Base-by-base conservation (phyloP, 2,113 vertebrate genomes). In the Clupea harengus region DNA sequence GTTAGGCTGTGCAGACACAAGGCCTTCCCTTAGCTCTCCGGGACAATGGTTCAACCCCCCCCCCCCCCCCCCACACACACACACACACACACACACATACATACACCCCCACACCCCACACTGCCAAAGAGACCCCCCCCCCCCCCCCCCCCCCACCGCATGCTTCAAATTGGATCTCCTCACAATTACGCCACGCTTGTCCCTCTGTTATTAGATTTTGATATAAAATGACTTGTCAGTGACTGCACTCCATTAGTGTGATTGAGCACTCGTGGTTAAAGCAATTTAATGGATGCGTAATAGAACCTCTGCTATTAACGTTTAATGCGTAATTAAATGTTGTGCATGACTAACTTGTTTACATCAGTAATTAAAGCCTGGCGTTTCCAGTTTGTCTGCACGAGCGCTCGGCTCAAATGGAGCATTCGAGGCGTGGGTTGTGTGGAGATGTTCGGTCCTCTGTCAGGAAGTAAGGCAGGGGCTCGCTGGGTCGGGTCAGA, bases 351-450 rank as follows among this genome's bases (percentile, higher is more conserved):
- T 75, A 75, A 86, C 54, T 83, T 83, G 78, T 85, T 86, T 81
- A 86, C 85, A 83, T 83, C 67, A 50, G 85, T 83, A 83, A 57
- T 86, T 83, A 83, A 75, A 83, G 46, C 39, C 25, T 22, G 20
- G n/a, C 9, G 44, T 82, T 85, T 72, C 0, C 64, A 9, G 64
- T n/a, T 57, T 72, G 64, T 72, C 64, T 8, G 28, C 64, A 22
- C 54, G 18, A 6, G 17, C 54, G 18, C 18, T 0, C 17, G 54
- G 17, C 54, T 57, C 54, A 57, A 57, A 6, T 18, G 54, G 18
- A 57, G 54, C 54, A 5, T 57, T 22, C 20, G 54, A 1, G 54
- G 54, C 54, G 54, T 57, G 54, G 54, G 54, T 18, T 17, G 54
- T 18, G 18, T 5, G 15, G 52, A 17, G 15, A 50, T 50, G 49